Percentiles rank a stretch among this genome's conserved stretches.
These are phyloP conservation scores for Daktulosphaira vitifoliae DNA, from an alignment of 1,140 invertebrate species.

Conservation along the genomic window DNA sequence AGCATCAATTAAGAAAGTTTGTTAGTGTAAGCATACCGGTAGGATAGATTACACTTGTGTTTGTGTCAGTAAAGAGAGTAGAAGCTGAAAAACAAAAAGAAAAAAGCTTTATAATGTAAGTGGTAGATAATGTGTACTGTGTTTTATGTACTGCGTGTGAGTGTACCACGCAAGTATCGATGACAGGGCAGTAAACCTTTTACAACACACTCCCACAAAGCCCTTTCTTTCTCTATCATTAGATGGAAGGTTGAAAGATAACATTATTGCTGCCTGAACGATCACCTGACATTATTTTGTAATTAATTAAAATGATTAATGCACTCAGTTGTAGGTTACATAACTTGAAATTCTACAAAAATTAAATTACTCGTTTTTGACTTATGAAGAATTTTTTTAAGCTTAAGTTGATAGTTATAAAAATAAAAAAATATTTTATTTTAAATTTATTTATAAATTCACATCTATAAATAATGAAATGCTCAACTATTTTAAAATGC, in stretches of 20 bases:
- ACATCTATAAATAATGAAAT: too few relatives aligned
- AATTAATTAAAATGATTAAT: conserved; percentile 30
- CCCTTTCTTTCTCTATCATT: not conserved
- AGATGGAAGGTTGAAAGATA: not conserved
- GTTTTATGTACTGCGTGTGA: not conserved
- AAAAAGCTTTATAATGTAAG: not conserved
- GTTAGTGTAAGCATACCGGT: not conserved
- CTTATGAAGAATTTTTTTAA: too few relatives aligned
- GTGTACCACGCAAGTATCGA: not conserved
- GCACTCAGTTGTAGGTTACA: too few relatives aligned
- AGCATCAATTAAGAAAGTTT: not conserved
- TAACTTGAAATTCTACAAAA: too few relatives aligned
- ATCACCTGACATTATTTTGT: conserved; percentile 24
- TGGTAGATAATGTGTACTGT: not conserved
- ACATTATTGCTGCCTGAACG: conserved; percentile 20
- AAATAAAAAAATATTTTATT: too few relatives aligned
- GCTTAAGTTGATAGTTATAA: too few relatives aligned
- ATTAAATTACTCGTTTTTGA: too few relatives aligned
- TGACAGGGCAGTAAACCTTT: not conserved
- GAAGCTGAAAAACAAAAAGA: not conserved
- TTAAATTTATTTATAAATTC: too few relatives aligned
- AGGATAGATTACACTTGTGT: too few relatives aligned
- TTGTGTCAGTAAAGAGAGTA: too few relatives aligned
- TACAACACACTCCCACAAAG: not conserved
- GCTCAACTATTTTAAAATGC: too few relatives aligned